These are phyloP conservation scores for Serilophus lunatus DNA, from an alignment of 2,113 vertebrate species.

Conservation along the genomic window DNA sequence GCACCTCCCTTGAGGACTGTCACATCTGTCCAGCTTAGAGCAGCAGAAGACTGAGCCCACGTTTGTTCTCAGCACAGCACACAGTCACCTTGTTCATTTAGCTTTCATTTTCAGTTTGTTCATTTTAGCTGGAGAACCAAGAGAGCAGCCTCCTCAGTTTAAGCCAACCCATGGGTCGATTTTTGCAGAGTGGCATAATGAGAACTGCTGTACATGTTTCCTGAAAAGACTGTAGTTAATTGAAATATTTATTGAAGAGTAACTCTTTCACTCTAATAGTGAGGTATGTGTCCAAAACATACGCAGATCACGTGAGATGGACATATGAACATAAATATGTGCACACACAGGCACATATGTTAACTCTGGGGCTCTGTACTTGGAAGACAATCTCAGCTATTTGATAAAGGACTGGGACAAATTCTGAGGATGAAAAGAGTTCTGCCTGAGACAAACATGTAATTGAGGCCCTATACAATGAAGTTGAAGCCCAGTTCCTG, in stretches of 20 bases:
- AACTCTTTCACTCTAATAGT: neutral
- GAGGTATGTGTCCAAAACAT: accelerated
- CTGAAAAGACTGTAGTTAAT: neutral
- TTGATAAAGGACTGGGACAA: neutral
- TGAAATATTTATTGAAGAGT: neutral
- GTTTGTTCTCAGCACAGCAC: neutral
- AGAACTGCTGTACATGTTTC: neutral
- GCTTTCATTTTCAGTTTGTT: neutral
- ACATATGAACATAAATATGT: neutral
- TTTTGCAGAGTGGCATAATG: neutral
- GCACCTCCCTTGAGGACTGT: neutral
- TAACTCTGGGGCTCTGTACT: neutral
- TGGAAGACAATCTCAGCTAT: neutral
- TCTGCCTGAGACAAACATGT: neutral
- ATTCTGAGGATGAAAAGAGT: neutral
- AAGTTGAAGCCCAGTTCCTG: neutral
- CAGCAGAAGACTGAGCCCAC: neutral
- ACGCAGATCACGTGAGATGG: neutral
- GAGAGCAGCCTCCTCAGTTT: neutral
- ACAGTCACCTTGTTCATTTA: neutral
- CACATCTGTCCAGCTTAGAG: neutral
- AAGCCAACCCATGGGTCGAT: neutral
- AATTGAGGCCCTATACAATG: neutral
- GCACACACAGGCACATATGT: neutral
- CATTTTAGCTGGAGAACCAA: neutral